Conservation (phyloP, 1,140 invertebrate genomes). For the Araneus ventricosus region DNA sequence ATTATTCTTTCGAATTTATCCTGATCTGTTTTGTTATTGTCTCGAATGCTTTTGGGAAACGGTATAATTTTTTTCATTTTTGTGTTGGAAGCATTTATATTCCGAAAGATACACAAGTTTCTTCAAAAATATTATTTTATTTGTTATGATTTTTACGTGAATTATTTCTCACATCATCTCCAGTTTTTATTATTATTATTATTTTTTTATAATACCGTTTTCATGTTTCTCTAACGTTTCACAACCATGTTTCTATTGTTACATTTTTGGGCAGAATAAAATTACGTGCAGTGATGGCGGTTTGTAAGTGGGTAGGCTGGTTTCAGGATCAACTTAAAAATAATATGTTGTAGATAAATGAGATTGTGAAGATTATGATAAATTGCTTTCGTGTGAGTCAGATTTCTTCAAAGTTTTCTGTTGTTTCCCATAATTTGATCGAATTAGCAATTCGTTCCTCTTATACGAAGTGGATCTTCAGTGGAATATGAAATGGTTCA, state of each 20-base stretch:
- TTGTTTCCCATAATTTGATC: constrained; percentile 6
- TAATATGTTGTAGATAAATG: neutral
- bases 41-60: too few relatives aligned
- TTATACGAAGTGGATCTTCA: neutral
- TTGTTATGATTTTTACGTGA: too few relatives aligned
- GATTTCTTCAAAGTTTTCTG: neutral
- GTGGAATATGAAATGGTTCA: neutral
- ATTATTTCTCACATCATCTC: neutral
- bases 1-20: too few relatives aligned
- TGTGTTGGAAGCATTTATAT: too few relatives aligned
- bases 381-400: neutral
- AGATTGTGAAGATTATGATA: neutral
- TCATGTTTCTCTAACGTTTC: neutral
- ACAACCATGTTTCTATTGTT: constrained; percentile 9
- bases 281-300: constrained; percentile 14
- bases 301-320: neutral
- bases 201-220: neutral
- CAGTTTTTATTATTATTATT: neutral
- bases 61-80: too few relatives aligned
- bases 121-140: too few relatives aligned
- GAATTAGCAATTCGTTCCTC: neutral
- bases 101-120: too few relatives aligned
- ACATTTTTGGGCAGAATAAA: constrained; percentile 17
- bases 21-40: too few relatives aligned
- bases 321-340: constrained; percentile 3